These are phyloP conservation scores for Pelobates fuscus DNA, from an alignment of 2,113 vertebrate species.

Conservation along the genomic window DNA sequence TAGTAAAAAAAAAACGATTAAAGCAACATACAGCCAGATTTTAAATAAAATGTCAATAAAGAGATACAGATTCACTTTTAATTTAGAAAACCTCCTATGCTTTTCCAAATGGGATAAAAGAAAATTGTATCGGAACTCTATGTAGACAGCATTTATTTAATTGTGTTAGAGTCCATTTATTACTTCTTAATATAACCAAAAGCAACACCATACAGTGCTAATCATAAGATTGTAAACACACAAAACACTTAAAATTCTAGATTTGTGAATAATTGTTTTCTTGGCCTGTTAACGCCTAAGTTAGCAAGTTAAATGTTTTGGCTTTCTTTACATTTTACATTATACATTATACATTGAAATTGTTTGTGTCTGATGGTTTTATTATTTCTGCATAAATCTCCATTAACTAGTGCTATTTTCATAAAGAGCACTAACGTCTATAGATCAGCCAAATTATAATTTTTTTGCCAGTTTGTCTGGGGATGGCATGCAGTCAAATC, in stretches of 20 bases:
- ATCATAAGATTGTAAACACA: background rate
- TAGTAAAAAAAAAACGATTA: too few species aligned
- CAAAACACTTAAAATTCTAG: background rate
- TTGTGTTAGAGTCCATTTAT: background rate
- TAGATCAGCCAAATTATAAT: conserved; percentile 57
- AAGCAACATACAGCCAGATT: too few species aligned
- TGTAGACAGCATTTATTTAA: too few species aligned
- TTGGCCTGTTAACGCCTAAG: background rate
- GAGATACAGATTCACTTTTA: too few species aligned
- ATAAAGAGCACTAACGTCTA: conserved; percentile 25
- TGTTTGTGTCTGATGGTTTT: too few species aligned
- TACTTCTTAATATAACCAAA: background rate
- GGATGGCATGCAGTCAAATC: conserved; percentile 50
- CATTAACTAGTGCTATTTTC: too few species aligned
- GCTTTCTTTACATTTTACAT: background rate
- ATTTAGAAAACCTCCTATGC: too few species aligned
- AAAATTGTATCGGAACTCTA: too few species aligned
- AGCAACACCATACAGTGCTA: background rate
- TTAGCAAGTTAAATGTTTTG: background rate
- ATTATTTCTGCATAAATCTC: too few species aligned
- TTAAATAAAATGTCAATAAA: too few species aligned
- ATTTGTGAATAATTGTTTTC: background rate
- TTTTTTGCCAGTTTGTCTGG: conserved; percentile 49
- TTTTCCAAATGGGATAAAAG: too few species aligned
- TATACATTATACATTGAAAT: too few species aligned